Conservation (phyloP, 2,888 invertebrate species). For the Coenonympha glycerion region DNA sequence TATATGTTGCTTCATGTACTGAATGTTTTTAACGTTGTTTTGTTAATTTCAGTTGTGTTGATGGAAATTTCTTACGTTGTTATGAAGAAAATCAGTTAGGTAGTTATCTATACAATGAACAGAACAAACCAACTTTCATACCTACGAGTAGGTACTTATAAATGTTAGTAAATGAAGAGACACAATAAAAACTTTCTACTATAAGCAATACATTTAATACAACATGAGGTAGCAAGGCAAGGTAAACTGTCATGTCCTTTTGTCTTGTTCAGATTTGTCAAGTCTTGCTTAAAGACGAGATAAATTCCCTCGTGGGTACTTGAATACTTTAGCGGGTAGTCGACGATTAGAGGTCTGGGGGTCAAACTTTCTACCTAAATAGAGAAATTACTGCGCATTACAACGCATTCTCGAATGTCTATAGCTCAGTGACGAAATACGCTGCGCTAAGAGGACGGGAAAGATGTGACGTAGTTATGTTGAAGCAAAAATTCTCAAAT, state of each 20-base stretch:
- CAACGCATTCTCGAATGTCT: slow-evolving; percentile 12
- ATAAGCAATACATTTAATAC: not conserved
- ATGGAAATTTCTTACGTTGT: no score
- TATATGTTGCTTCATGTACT: no score
- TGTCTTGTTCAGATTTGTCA: slow-evolving; percentile 5
- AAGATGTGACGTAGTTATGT: no score
- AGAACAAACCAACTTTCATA: not conserved
- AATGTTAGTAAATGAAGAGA: not conserved
- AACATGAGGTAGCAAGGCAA: not conserved
- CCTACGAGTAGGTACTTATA: not conserved
- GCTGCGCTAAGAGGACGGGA: no score
- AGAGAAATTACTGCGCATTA: slow-evolving; percentile 39
- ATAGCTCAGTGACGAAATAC: no score
- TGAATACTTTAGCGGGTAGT: slow-evolving; percentile 17
- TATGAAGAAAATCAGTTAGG: no score
- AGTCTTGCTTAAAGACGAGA: slow-evolving; percentile 12
- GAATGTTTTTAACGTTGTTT: no score
- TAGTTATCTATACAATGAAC: no score
- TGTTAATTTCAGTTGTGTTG: no score
- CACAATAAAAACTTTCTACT: not conserved
- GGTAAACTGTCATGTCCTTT: not conserved
- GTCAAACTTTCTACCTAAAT: slow-evolving; percentile 48
- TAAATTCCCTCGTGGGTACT: slow-evolving; percentile 20
- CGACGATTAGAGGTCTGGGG: slow-evolving; percentile 36
- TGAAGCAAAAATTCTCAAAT: no score